phyloP scores from a whole-genome alignment of 2,888 invertebrate species.

The Himalopsyche kuldschensis region DNA sequence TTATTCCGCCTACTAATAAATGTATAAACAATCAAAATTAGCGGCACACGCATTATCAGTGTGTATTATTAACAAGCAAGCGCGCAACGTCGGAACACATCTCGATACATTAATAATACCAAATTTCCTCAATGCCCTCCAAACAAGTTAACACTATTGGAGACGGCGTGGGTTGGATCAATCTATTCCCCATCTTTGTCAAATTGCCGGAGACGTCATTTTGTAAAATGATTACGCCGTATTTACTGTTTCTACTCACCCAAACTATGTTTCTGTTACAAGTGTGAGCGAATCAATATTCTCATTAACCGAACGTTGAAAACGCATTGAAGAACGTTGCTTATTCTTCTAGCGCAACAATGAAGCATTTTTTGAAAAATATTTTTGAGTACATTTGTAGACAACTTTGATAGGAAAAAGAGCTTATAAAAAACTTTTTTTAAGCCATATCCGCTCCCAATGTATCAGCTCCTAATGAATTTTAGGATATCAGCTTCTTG shows the following conservation, averaged over 20 bases:
- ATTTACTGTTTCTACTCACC: neutral
- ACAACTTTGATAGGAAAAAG: too few relatives aligned
- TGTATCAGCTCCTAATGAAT: too few relatives aligned
- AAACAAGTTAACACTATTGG: slow-evolving; percentile 23
- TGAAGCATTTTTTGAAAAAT: too few relatives aligned
- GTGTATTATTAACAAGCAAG: neutral
- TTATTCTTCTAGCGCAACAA: too few relatives aligned
- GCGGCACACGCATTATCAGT: neutral
- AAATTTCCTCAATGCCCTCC: neutral
- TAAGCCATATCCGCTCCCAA: too few relatives aligned
- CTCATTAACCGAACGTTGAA: neutral
- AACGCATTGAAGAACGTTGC: neutral
- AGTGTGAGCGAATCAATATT: neutral
- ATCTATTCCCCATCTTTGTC: neutral
- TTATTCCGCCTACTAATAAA: neutral
- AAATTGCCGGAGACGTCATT: slow-evolving; percentile 13
- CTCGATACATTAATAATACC: slow-evolving; percentile 23
- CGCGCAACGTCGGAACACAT: neutral
- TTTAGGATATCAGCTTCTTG: too few relatives aligned
- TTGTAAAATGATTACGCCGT: slow-evolving; percentile 15
- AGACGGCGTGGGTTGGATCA: neutral
- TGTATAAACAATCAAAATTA: neutral
- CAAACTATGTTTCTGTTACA: neutral
- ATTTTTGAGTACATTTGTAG: too few relatives aligned
- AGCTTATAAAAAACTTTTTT: too few relatives aligned